Evolutionary conservation across 2,797 vertebrate genomes (phyloP).

Genomic region (Oceanodroma leucorhoa): DNA sequence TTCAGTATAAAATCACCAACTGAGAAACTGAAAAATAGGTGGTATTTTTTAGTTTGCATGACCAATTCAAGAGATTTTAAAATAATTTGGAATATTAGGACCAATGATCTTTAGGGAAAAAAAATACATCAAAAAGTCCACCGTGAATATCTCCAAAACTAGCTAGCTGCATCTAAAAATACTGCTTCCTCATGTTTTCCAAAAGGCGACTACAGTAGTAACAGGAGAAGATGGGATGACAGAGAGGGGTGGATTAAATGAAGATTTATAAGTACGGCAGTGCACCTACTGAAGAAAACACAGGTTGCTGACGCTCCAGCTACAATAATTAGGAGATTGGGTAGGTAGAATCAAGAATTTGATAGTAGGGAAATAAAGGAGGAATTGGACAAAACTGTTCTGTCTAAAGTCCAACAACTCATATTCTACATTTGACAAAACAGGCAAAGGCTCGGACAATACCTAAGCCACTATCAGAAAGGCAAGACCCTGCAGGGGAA

Average conservation of each 20-base stretch:
- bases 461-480: neutral
- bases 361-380: neutral
- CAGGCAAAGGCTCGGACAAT: neutral
- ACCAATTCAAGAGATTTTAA: neutral
- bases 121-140: neutral
- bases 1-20: neutral
- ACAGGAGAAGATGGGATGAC: neutral
- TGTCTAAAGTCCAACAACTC: neutral
- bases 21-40: neutral
- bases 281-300: neutral
- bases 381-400: neutral
- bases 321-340: neutral
- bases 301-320: neutral
- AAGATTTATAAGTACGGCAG: neutral
- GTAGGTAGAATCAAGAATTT: neutral
- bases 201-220: neutral
- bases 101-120: neutral
- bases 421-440: neutral
- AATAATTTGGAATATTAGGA: neutral
- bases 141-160: neutral
- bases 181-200: neutral
- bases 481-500: neutral
- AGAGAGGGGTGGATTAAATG: neutral
- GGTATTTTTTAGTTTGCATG: neutral
- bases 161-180: neutral